These are phyloP conservation scores for Vannuccia rotundouncinata DNA, from an alignment of 2,888 invertebrate species.

Conservation along the genomic window DNA sequence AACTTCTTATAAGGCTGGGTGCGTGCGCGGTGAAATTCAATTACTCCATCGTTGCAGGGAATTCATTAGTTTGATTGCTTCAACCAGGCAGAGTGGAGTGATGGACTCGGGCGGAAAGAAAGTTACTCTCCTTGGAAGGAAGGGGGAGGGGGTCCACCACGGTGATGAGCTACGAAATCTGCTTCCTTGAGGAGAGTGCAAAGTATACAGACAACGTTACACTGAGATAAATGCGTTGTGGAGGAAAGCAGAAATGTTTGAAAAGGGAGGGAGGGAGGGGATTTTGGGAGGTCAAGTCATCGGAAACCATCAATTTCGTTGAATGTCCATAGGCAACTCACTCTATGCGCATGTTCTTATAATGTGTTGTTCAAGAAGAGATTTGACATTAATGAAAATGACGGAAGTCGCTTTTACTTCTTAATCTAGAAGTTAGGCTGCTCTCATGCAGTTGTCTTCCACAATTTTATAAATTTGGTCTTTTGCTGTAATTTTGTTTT, in stretches of 20 bases:
- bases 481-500: too few species aligned
- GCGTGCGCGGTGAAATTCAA: neutral
- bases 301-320: neutral
- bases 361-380: too few species aligned
- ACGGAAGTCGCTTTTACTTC: too few species aligned
- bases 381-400: too few species aligned
- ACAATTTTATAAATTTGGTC: too few species aligned
- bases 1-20: neutral
- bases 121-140: neutral
- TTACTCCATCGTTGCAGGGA: neutral
- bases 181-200: neutral
- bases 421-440: too few species aligned
- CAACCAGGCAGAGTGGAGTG: neutral
- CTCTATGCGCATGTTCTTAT: too few species aligned
- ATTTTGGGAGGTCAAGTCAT: neutral
- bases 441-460: too few species aligned
- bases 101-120: neutral
- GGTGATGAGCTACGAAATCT: neutral
- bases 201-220: neutral
- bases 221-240: neutral
- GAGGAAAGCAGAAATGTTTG: neutral
- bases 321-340: neutral
- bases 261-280: neutral
- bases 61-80: neutral
- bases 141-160: neutral